Evolutionary conservation across 1,140 invertebrate genomes (phyloP), one percentile per base, ranked within the genome.

Genomic region (Leptinotarsa defecta): DNA sequence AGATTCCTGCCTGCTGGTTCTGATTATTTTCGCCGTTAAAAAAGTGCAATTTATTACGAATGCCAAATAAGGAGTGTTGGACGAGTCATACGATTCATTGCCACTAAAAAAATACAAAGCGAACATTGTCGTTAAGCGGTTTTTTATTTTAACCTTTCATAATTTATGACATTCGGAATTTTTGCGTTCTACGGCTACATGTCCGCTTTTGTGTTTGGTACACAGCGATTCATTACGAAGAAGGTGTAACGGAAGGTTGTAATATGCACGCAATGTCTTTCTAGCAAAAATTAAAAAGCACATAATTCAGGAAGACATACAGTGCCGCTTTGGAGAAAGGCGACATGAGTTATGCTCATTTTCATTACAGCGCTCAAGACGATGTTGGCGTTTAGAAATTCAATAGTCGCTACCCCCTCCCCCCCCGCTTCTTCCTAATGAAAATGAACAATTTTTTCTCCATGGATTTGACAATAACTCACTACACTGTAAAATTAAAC

Each of bases 131-230:
- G 73, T 75, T 71, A 48, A 64, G 27, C 68, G 68, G 19, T 71
- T 43, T 75, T 75, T 75, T 75, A 71, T 70, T 71, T 75, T 71
- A 57, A 43, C 69, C 49, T 83, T 88, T 92, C 95, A 94, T 0
- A 89, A 90, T n/a, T 88, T 87, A n/a, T 93, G 82, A 48, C 61
- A 68, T 74, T 74, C 57, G 43, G 49, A 48, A 74, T 43, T 73
- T 73, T 73, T 73, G n/a, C 63, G 24, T 64, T 63, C 15, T 13
- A 22, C 20, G 48, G 49, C 20, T 74, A 74, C 73, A 74, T 43
- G 65, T 57, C 48, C 64, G 48, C 24, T 65, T 65, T 73, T 73
- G 43, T 64, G 71, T 65, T 71, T 15, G 17, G n/a, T 19, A 73
- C 71, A 73, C 34, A 43, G n/a, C 71, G 71, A 73, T 73, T 73